Base-by-base conservation (phyloP, 2,113 vertebrate species). In the Gobius niger region DNA sequence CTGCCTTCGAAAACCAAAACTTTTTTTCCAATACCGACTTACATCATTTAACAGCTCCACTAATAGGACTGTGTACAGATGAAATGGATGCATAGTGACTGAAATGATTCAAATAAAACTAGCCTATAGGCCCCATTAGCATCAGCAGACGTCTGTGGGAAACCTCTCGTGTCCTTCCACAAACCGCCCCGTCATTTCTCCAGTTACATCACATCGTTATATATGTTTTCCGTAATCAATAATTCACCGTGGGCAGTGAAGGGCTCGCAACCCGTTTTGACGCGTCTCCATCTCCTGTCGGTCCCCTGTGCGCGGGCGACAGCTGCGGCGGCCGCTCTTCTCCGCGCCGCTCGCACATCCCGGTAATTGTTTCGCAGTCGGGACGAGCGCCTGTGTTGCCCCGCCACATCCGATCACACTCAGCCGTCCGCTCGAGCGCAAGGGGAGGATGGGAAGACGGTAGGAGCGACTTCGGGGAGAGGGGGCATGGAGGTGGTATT, bases 391-490 rank as follows among this genome's bases (percentile, higher is more conserved):
- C 83, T 81, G 82, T 54, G 75, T 73, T 67, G 77, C 83, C 61
- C 83, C 85, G 89, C 84, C 91, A 88, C 85, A 70, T 88, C 84
- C 14, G 74, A 90, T 93, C 83, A 91, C 59, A 2, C 65, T 86
- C 88, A 80, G 4, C 51, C 59, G 8, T 70, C 75, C 69, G 3
- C 76, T 87, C 80, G 24, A 52, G 78, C 74, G 24, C 24, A 78
- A 76, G 52, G 24, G 68, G 68, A 79, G 51, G 76, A 77, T 52
- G 78, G 61, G 76, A 77, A 57, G 72, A 81, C 86, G 63, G 63
- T 74, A 7, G n/a, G 51, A 18, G 16, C 7, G 19, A 50, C 65
- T 53, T 69, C 40, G 78, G 77, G n/a, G n/a, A n/a, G n/a, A 78
- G 18, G 72, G 74, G 66, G 70, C 24, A 65, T 57, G 68, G 54